Evolutionary conservation across 2,113 vertebrate genomes (phyloP), one percentile per base, ranked within the genome.

Genomic region (Recurvirostra avosetta): DNA sequence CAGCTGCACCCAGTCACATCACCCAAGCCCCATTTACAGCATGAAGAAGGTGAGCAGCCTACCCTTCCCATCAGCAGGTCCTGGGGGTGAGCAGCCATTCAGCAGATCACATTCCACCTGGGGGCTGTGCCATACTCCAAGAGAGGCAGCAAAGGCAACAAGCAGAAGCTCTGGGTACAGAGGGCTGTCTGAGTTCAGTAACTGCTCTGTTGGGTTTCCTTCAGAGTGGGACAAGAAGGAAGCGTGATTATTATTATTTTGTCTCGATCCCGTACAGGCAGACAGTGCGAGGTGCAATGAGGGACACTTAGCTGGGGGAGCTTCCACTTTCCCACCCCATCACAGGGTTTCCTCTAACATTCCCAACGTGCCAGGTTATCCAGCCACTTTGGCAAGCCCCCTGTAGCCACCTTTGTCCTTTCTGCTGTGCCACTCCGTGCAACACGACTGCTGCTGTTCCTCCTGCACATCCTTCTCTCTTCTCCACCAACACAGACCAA

Each of bases 21-120:
- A 63, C n/a, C 38, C 63, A 50, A 79, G 58, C 32, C 45, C 52
- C 15, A 12, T 36, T 72, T 45, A n/a, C 29, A 63, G 43, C 3
- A 2, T 18, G 25, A 79, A 72, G 52, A 32, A 19, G 23, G 32
- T 0, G 0, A 86, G 17, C 15, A 86, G 61, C 38, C n/a, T 2
- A 3, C 10, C 8, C 27, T 45, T 34, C 53, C 34, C 22, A 85
- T 41, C 11, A 70, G 49, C 49, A 77, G 32, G 30, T 62, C 55
- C 16, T 2, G 3, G 19, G 14, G 25, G 20, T 14, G 6, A 38
- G 43, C 29, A 66, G 56, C 36, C 1, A 1, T 41, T 67, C 59
- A 45, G 34, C 30, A 86, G 53, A 32, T 65, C 43, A 36, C 0
- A 0, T 32, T 45, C 14, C 18, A 26, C 41, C 34, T 32, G 15